These are phyloP conservation scores for Caenorhabditis plicata DNA, from an alignment of 2,888 invertebrate genomes.

Conservation along the genomic window DNA sequence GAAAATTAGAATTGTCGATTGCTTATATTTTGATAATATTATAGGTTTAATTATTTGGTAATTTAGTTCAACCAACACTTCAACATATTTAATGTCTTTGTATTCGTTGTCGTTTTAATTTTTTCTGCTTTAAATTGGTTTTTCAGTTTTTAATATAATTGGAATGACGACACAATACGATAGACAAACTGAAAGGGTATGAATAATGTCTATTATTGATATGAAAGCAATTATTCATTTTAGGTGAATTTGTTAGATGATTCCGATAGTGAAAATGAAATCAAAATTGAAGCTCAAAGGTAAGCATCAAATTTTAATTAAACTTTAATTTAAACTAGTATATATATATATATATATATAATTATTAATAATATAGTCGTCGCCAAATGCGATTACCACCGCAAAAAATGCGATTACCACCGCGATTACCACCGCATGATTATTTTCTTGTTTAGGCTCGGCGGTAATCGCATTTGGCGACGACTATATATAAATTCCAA, in stretches of 20 bases:
- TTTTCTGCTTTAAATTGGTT: background rate
- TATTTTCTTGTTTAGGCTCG: too few species aligned
- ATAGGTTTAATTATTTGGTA: too few species aligned
- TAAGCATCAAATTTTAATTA: slow-evolving; percentile 1
- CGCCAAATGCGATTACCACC: too few species aligned
- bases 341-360: too few species aligned
- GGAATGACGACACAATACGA: slow-evolving; percentile 11
- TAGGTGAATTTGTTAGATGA: slow-evolving; percentile 29
- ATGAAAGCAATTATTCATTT: background rate
- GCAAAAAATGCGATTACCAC: too few species aligned
- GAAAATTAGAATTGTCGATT: too few species aligned
- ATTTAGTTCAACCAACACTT: background rate
- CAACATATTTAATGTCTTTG: background rate
- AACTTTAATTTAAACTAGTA: too few species aligned
- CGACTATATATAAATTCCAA: too few species aligned
- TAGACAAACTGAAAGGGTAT: slow-evolving; percentile 23
- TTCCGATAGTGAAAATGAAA: slow-evolving; percentile 17
- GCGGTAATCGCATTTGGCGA: too few species aligned
- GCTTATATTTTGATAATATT: too few species aligned
- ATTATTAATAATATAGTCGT: too few species aligned
- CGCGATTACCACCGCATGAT: too few species aligned
- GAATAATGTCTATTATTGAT: background rate
- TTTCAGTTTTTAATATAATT: background rate
- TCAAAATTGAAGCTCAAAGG: slow-evolving; percentile 14
- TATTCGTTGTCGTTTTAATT: slow-evolving; percentile 1